These are phyloP conservation scores for Corythornis cristatus DNA, from an alignment of 2,113 vertebrate species.

Conservation along the genomic window DNA sequence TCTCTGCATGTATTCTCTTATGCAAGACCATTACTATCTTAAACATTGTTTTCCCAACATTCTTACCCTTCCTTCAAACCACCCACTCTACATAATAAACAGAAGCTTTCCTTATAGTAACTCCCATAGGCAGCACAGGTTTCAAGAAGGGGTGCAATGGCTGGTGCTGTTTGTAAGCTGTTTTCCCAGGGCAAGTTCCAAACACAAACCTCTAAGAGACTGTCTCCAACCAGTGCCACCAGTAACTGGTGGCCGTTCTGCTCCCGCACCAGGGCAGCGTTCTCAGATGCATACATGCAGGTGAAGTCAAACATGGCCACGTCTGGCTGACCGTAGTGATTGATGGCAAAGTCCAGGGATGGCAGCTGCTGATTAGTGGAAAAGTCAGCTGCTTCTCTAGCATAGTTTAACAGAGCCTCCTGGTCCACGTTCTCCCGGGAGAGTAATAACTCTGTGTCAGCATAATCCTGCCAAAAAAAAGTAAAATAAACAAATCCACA, in stretches of 20 bases:
- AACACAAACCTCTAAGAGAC: constrained; percentile 90
- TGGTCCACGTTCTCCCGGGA: constrained; percentile 97
- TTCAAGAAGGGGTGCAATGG: accelerated
- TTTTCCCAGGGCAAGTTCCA: accelerated
- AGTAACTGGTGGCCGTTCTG: constrained; percentile 88
- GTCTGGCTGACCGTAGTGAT: constrained; percentile 96
- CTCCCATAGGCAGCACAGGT: accelerated
- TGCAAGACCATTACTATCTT: not conserved
- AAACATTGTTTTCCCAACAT: not conserved
- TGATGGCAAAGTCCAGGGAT: constrained; percentile 94
- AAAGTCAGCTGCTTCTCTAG: constrained; percentile 92
- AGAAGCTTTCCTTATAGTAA: not conserved
- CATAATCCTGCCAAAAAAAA: constrained; percentile 83
- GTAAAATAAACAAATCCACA: not conserved
- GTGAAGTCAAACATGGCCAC: constrained; percentile 99
- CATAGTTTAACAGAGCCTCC: constrained; percentile 90
- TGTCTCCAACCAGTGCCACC: constrained; percentile 94
- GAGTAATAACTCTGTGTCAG: constrained; percentile 91
- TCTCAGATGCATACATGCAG: constrained; percentile 98
- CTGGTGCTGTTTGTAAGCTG: too few species aligned
- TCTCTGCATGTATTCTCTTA: not conserved
- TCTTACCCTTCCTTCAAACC: not conserved
- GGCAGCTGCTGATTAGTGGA: constrained; percentile 97
- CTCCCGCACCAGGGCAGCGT: constrained; percentile 92
- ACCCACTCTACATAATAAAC: not conserved